Percentiles rank a stretch among this genome's conserved stretches.
Evolutionary conservation across 1,140 invertebrate species (phyloP).

Genomic region (Drosophila ambigua): DNA sequence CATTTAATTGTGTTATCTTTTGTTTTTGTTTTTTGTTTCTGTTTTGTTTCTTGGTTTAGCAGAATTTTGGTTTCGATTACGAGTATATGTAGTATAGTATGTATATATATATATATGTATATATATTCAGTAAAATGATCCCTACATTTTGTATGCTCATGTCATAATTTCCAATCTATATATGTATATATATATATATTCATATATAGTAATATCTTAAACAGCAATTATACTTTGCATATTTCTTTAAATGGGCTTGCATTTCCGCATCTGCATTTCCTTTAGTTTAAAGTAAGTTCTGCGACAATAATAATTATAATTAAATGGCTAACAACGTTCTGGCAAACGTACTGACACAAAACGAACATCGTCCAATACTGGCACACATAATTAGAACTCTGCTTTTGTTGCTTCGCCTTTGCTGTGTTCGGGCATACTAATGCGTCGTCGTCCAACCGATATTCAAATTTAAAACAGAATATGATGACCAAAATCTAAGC

Average conservation of each 20-base stretch:
- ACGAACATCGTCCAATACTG: conserved; percentile 63
- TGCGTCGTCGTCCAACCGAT: conserved; percentile 60
- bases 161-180: conserved; percentile 72
- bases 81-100: conserved; percentile 70
- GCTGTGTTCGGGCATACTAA: conserved; percentile 66
- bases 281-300: conserved; percentile 81
- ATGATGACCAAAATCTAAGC: conserved; percentile 28
- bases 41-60: conserved; percentile 41
- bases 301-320: conserved; percentile 77
- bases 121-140: conserved; percentile 81
- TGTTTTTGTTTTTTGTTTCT: conserved; percentile 34
- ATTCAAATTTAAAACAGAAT: conserved; percentile 61
- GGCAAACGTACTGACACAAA: conserved; percentile 60
- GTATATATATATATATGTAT: conserved; percentile 53
- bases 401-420: conserved; percentile 32
- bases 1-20: conserved; percentile 43
- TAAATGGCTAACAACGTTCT: conserved; percentile 55
- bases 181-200: conserved; percentile 48
- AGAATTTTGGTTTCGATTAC: conserved; percentile 53
- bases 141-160: conserved; percentile 82
- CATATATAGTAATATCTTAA: conserved; percentile 53
- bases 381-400: conserved; percentile 51
- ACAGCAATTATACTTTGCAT: conserved; percentile 61
- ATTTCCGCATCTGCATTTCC: conserved; percentile 34
- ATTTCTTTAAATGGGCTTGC: conserved; percentile 18